Percentiles rank a stretch among this genome's conserved stretches.
Evolutionary conservation across 2,888 invertebrate species (phyloP).

Genomic region (Tetrapedia diversipes): DNA sequence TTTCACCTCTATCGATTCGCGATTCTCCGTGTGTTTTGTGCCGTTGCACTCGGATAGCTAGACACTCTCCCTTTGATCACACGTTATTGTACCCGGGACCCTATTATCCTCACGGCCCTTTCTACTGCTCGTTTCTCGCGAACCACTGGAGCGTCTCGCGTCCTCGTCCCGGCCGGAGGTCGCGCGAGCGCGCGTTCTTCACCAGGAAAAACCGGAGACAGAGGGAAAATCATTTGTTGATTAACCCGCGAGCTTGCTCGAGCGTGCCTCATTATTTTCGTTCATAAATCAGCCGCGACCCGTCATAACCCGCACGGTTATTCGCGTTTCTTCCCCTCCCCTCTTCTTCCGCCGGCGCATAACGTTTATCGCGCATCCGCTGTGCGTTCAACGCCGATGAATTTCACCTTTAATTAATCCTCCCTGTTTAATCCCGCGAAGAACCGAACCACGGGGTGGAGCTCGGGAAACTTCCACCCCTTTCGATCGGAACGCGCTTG

Average conservation of each 20-base stretch:
- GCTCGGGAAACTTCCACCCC: conserved; percentile 21
- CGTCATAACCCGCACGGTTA: neutral
- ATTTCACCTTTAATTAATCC: conserved; percentile 51
- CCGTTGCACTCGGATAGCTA: conserved; percentile 68
- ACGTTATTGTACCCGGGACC: conserved; percentile 58
- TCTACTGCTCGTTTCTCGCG: conserved; percentile 47
- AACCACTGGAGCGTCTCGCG: conserved; percentile 41
- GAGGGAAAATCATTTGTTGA: conserved; percentile 41
- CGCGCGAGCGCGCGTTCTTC: conserved; percentile 18
- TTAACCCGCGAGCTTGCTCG: conserved; percentile 25
- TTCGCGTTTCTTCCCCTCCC: neutral
- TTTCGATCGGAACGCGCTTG: conserved; percentile 35
- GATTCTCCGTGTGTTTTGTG: conserved; percentile 75
- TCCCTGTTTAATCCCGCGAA: conserved; percentile 19
- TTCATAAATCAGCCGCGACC: conserved; percentile 22
- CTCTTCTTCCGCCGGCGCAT: neutral
- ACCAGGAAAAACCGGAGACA: conserved; percentile 11
- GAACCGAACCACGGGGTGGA: conserved; percentile 2
- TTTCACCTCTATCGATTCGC: conserved; percentile 76
- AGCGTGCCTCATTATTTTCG: conserved; percentile 48
- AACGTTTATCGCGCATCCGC: conserved; percentile 36
- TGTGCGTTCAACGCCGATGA: conserved; percentile 21
- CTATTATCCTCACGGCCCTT: conserved; percentile 57
- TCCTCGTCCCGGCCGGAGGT: conserved; percentile 20
- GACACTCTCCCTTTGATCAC: conserved; percentile 65